phyloP scores from a whole-genome alignment of 1,140 invertebrate species.

The Eciton burchellii region DNA sequence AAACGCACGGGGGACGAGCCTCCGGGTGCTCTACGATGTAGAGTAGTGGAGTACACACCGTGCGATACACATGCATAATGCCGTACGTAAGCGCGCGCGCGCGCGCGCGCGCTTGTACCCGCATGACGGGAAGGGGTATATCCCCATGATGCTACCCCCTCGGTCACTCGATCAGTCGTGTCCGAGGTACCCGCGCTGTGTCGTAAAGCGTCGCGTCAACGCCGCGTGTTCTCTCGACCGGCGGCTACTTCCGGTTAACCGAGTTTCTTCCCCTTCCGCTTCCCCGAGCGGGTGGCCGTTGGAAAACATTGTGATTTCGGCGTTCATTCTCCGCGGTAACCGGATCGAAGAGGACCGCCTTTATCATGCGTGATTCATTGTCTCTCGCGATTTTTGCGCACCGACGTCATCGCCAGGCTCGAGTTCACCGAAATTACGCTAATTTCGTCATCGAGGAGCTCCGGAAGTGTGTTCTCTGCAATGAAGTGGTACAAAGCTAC shows the following conservation, averaged over 20 bases:
- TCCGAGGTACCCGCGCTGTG: slow-evolving; percentile 80
- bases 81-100: slow-evolving; percentile 76
- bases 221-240: slow-evolving; percentile 12
- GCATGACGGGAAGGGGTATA: slow-evolving; percentile 82
- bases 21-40: slow-evolving; percentile 66
- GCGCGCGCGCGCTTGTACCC: slow-evolving; percentile 10
- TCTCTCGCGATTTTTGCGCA: not conserved
- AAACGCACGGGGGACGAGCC: slow-evolving; percentile 65
- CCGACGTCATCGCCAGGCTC: not conserved
- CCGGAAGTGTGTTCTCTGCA: not conserved
- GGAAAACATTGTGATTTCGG: slow-evolving; percentile 1
- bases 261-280: slow-evolving; percentile 28
- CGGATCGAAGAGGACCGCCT: not conserved
- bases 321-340: not conserved
- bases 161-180: slow-evolving; percentile 86
- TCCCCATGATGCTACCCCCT: slow-evolving; percentile 83
- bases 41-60: slow-evolving; percentile 77
- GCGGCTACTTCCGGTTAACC: slow-evolving; percentile 45
- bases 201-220: slow-evolving; percentile 67
- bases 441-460: not conserved
- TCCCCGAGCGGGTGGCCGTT: not conserved
- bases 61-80: slow-evolving; percentile 78
- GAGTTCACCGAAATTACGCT: not conserved
- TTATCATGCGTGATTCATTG: slow-evolving; percentile 1
- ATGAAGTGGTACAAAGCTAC: not conserved